These are phyloP conservation scores for Trissolcus basalis DNA, from an alignment of 1,140 invertebrate genomes.

Conservation along the genomic window DNA sequence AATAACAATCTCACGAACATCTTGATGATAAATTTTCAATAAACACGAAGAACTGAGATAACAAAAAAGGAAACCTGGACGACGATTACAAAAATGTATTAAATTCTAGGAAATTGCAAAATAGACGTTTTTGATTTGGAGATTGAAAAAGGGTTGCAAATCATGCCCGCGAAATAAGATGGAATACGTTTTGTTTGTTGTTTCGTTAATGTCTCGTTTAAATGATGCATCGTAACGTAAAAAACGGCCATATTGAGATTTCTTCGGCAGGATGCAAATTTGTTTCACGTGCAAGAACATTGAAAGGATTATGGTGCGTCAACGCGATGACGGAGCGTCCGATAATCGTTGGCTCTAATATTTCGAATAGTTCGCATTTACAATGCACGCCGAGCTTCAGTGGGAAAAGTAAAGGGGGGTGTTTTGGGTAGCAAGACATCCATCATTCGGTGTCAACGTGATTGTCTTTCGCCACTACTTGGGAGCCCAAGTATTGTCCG, in stretches of 20 bases:
- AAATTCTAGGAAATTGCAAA: too few species aligned
- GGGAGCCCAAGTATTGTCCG: slow-evolving; percentile 71
- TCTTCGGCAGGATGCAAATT: slow-evolving; percentile 52
- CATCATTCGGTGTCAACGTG: slow-evolving; percentile 76
- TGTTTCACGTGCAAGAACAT: slow-evolving; percentile 61
- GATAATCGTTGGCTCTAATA: slow-evolving; percentile 75
- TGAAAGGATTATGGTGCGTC: slow-evolving; percentile 76
- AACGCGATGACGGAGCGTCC: slow-evolving; percentile 75
- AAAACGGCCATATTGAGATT: slow-evolving; percentile 21
- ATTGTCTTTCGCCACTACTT: slow-evolving; percentile 72
- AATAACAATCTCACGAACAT: slow-evolving; percentile 30
- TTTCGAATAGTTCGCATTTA: slow-evolving; percentile 77
- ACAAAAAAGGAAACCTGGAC: too few species aligned
- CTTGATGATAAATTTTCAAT: slow-evolving; percentile 4
- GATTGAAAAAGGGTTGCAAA: not conserved
- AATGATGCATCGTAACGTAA: not conserved
- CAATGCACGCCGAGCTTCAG: slow-evolving; percentile 76
- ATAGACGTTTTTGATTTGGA: too few species aligned
- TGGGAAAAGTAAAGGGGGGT: slow-evolving; percentile 71
- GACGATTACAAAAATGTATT: not conserved
- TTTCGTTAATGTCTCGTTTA: not conserved
- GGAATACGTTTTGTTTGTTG: not conserved
- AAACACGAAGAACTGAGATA: too few species aligned
- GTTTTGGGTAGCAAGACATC: slow-evolving; percentile 72
- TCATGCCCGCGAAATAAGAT: not conserved